Conservation (phyloP, 2,888 invertebrate genomes). For the Plagodis pulveraria region DNA sequence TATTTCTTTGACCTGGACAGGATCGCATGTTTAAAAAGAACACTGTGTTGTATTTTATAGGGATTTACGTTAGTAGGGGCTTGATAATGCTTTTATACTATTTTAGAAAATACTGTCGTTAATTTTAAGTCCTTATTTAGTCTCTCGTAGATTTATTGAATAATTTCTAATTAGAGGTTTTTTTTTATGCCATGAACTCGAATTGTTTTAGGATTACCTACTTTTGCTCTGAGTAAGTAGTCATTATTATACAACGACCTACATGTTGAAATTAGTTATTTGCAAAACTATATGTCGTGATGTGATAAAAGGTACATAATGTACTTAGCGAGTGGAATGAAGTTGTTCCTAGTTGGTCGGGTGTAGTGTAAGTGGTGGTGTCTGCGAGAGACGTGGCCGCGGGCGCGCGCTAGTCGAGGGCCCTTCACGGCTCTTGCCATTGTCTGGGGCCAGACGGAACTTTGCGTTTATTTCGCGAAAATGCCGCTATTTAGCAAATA, state of each 20-base stretch:
- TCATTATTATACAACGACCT: background rate
- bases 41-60: slow-evolving; percentile 3
- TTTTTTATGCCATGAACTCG: too few species aligned
- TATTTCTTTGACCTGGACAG: slow-evolving; percentile 7
- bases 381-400: slow-evolving; percentile 7
- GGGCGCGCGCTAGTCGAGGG: slow-evolving; percentile 16
- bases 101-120: slow-evolving; percentile 4
- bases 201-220: too few species aligned
- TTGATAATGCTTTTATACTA: background rate
- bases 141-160: background rate
- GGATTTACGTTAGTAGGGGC: slow-evolving; percentile 1
- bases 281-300: too few species aligned
- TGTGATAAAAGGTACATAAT: too few species aligned
- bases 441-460: slow-evolving; percentile 9
- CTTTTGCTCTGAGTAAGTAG: background rate
- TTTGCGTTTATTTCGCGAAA: background rate
- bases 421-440: slow-evolving; percentile 4
- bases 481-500: slow-evolving; percentile 5
- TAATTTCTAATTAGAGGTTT: background rate
- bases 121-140: slow-evolving; percentile 1
- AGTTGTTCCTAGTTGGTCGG: background rate
- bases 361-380: slow-evolving; percentile 8
- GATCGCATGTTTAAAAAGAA: slow-evolving; percentile 12
- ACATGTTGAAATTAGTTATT: background rate
- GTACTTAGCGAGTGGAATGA: background rate